Evolutionary conservation across 2,888 invertebrate genomes (phyloP), one percentile per base, ranked within the genome.

Genomic region (Drosophila cognata): DNA sequence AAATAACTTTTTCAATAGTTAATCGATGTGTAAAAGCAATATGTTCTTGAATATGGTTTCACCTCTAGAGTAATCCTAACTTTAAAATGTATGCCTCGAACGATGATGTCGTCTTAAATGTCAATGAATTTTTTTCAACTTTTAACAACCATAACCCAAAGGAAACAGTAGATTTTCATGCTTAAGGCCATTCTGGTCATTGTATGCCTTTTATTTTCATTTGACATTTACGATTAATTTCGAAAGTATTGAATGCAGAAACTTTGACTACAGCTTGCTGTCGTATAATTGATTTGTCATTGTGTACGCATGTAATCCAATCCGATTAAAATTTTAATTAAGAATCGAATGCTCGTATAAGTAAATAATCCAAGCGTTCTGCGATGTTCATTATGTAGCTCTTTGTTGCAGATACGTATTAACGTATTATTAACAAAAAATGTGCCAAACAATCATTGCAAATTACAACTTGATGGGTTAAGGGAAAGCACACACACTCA

Each of bases 321-420:
- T 57, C 57, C 43, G 41, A 57, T 57, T 57, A 31, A 21, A 41
- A 57, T 31, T 43, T 43, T 57, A 57, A 43, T 57, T 43, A 43
- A 43, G 43, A 43, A 43, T 43, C 56, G 29, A 21, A 21, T 29
- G n/a, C 41, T 16, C 13, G 41, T 31, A 33, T 25, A 48, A 46
- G 38, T 56, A 29, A 58, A 35, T 43, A 43, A 57, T 57, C 43
- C 21, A 13, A 8, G 56, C 56, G 38, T 38, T 13, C 38, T 56
- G 28, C 36, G 8, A 41, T 57, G 41, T 21, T 43, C 31, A 43
- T 43, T 41, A 11, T 29, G 18, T 31, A 21, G n/a, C 36, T 41
- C 8, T 16, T 56, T 56, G 38, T 36, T 25, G 6, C 13, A 25
- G 0, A 41, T 11, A 21, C 16, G 2, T 5, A 11, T 4, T 41